Conservation (phyloP, 2,797 vertebrate species). For the Emydoidea blandingii region DNA sequence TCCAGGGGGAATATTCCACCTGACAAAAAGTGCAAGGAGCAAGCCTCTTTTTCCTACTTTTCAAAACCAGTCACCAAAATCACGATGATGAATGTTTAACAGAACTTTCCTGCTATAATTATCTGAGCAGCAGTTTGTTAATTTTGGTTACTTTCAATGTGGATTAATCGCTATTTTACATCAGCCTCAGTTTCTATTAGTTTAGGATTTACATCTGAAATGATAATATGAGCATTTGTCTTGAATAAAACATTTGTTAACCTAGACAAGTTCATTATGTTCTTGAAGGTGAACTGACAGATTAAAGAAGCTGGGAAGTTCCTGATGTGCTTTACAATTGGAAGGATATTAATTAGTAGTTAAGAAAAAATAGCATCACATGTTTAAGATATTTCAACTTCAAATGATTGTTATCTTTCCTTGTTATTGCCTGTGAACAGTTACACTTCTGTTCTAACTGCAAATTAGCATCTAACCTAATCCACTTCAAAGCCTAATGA, state of each 20-base stretch:
- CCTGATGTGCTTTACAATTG: conserved; percentile 35
- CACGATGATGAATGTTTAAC: neutral
- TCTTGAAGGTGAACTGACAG: conserved; percentile 75
- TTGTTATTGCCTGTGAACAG: neutral
- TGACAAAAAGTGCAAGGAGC: neutral
- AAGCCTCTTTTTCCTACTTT: neutral
- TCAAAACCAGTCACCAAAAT: conserved; percentile 37
- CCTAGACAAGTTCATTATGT: conserved; percentile 70
- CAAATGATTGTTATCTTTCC: conserved; percentile 7
- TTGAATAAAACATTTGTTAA: conserved; percentile 81
- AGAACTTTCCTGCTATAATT: conserved; percentile 73
- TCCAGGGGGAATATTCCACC: neutral
- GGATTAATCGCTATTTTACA: conserved; percentile 79
- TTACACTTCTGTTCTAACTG: neutral
- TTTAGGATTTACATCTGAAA: conserved; percentile 79
- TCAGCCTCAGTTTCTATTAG: conserved; percentile 76
- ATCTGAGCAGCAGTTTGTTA: conserved; percentile 76
- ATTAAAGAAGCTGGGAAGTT: conserved; percentile 64
- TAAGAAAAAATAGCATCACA: neutral
- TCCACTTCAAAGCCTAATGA: conserved; percentile 8
- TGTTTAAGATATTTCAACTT: conserved; percentile 13
- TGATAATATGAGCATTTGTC: conserved; percentile 64
- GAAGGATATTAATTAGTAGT: conserved; percentile 36
- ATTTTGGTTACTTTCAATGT: conserved; percentile 74
- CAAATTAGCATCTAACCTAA: neutral